phyloP scores from a whole-genome alignment of 2,888 invertebrate species.

The Exocentrus adspersus region DNA sequence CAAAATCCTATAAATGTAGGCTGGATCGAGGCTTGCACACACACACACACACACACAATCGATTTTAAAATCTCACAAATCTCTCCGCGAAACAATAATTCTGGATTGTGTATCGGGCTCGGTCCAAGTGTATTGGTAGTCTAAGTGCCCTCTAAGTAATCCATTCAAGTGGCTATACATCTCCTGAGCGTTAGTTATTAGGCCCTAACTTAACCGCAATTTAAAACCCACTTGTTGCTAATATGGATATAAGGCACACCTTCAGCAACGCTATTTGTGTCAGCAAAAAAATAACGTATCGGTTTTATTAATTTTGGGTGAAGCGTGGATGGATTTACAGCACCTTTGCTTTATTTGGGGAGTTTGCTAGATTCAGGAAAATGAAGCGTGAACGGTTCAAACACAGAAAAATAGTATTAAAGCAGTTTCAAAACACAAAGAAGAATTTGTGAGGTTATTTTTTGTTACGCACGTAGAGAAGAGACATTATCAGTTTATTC shows the following conservation, averaged over 20 bases:
- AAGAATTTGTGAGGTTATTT: too few species aligned
- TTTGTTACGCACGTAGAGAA: too few species aligned
- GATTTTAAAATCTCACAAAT: conserved; percentile 26
- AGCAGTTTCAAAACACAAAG: too few species aligned
- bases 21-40: conserved; percentile 2
- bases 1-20: conserved; percentile 18
- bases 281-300: too few species aligned
- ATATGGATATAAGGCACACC: conserved; percentile 11
- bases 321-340: too few species aligned
- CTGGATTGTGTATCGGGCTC: conserved; percentile 18
- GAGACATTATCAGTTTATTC: too few species aligned
- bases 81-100: conserved; percentile 20
- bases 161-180: conserved; percentile 27
- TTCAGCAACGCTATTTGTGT: not conserved
- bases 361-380: too few species aligned
- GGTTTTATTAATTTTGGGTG: too few species aligned
- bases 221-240: conserved; percentile 20
- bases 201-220: conserved; percentile 11
- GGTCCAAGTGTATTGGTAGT: conserved; percentile 22
- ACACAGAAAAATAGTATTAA: too few species aligned
- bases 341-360: too few species aligned
- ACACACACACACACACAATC: too few species aligned
- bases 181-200: conserved; percentile 21
- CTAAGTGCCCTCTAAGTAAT: conserved; percentile 27
- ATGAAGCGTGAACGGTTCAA: too few species aligned